Evolutionary conservation across 1,140 invertebrate species (phyloP).

Genomic region (fruit fly (Drosophila melanogaster)): DNA sequence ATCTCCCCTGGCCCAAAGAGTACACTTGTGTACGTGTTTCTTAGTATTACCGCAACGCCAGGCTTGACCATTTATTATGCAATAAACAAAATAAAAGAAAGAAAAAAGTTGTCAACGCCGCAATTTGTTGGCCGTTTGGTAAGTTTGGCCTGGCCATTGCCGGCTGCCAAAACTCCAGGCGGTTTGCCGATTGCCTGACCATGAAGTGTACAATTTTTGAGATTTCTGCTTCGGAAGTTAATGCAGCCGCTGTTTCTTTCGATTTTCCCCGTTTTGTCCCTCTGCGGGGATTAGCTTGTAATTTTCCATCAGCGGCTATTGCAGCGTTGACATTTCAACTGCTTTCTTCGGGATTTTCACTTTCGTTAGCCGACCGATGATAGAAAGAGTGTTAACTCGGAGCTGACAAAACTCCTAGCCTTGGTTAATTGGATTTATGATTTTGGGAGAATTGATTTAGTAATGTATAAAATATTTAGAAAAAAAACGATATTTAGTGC

Average conservation of each 20-base stretch:
- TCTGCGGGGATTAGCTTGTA: conserved; percentile 39
- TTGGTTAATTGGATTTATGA: background rate
- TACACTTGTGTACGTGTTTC: conserved; percentile 54
- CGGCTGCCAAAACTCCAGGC: conserved; percentile 45
- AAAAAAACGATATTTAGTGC: no score
- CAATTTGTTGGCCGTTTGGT: background rate
- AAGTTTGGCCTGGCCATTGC: conserved; percentile 35
- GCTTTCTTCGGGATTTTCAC: conserved; percentile 64
- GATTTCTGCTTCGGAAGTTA: conserved; percentile 65
- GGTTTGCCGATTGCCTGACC: conserved; percentile 40
- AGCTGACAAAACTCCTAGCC: conserved; percentile 46
- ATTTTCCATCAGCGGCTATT: conserved; percentile 46
- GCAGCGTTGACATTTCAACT: conserved; percentile 41
- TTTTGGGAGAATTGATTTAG: no score
- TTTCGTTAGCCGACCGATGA: conserved; percentile 53
- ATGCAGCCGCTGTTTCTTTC: conserved; percentile 37
- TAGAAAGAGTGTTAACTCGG: conserved; percentile 6
- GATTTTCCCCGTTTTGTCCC: background rate
- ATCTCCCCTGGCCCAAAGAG: conserved; percentile 27
- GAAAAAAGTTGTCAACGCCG: conserved; percentile 38
- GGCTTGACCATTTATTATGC: conserved; percentile 73
- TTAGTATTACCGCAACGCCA: conserved; percentile 64
- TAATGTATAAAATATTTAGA: no score
- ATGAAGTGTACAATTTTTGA: conserved; percentile 66
- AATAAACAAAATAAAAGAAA: conserved; percentile 14